Evolutionary conservation across 2,113 vertebrate species (phyloP).

Genomic region (Upupa epops): DNA sequence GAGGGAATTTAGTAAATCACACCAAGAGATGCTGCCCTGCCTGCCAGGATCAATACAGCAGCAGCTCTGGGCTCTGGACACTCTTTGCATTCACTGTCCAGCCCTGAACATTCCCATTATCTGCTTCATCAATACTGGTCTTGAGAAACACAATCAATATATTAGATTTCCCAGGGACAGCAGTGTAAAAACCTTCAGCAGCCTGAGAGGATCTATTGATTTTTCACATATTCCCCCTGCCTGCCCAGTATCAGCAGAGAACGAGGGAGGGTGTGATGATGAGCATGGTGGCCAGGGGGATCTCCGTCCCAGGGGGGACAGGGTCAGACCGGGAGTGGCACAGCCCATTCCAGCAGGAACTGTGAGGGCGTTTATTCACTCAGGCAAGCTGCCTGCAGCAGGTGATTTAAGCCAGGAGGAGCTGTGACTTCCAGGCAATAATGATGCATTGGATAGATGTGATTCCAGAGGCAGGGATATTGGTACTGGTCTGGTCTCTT

Average conservation of each 20-base stretch:
- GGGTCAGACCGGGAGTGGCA: not conserved
- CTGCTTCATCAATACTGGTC: not conserved
- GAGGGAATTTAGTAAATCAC: not conserved
- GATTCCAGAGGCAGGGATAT: not conserved
- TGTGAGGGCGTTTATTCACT: not conserved
- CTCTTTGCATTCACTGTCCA: accelerated
- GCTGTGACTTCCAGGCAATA: not conserved
- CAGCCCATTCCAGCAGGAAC: not conserved
- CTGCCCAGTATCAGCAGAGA: accelerated
- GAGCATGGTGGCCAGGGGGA: not conserved
- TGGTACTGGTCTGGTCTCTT: not conserved
- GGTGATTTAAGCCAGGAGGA: not conserved
- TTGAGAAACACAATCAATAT: not conserved
- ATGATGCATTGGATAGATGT: not conserved
- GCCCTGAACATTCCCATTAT: not conserved
- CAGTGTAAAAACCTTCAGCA: not conserved
- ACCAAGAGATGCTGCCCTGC: not conserved
- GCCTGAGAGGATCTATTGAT: not conserved
- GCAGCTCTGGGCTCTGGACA: not conserved
- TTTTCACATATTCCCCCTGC: not conserved
- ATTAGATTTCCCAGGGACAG: not conserved
- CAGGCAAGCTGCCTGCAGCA: not conserved
- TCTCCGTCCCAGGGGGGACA: not conserved
- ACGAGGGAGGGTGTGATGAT: not conserved
- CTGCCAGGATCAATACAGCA: not conserved